phyloP scores from a whole-genome alignment of 1,140 invertebrate species.

The Drosophila jambulina region DNA sequence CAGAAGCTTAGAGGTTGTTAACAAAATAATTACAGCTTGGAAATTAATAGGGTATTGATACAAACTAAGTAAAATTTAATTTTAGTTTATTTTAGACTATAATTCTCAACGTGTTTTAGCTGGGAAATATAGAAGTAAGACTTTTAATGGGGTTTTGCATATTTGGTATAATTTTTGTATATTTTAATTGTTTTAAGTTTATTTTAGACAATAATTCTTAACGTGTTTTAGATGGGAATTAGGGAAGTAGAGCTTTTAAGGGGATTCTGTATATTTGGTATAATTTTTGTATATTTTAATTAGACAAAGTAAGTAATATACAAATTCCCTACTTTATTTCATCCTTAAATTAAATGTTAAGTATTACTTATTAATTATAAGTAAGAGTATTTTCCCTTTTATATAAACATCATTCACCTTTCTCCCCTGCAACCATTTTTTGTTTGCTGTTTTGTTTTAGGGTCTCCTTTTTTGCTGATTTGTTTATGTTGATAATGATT shows the following conservation, averaged over 20 bases:
- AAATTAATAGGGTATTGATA: background rate
- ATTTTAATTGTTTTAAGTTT: background rate
- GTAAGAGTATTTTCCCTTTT: background rate
- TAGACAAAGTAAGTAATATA: background rate
- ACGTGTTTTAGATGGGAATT: background rate
- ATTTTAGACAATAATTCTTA: background rate
- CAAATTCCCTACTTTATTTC: background rate
- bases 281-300: too few species aligned
- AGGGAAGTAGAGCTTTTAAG: too few species aligned
- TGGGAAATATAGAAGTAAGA: background rate
- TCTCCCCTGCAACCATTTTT: background rate
- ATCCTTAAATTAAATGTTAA: background rate
- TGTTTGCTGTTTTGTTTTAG: constrained; percentile 19
- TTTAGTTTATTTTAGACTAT: background rate
- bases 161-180: background rate
- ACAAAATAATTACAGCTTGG: background rate
- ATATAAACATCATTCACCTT: background rate
- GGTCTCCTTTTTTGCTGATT: constrained; percentile 59
- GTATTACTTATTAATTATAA: background rate
- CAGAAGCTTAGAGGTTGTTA: background rate
- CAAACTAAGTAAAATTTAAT: background rate
- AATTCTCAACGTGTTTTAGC: background rate
- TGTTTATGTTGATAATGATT: constrained; percentile 81
- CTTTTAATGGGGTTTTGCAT: background rate
- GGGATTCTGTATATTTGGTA: background rate